Evolutionary conservation across 1,140 invertebrate species (phyloP).

Genomic region (Chionoecetes opilio): DNA sequence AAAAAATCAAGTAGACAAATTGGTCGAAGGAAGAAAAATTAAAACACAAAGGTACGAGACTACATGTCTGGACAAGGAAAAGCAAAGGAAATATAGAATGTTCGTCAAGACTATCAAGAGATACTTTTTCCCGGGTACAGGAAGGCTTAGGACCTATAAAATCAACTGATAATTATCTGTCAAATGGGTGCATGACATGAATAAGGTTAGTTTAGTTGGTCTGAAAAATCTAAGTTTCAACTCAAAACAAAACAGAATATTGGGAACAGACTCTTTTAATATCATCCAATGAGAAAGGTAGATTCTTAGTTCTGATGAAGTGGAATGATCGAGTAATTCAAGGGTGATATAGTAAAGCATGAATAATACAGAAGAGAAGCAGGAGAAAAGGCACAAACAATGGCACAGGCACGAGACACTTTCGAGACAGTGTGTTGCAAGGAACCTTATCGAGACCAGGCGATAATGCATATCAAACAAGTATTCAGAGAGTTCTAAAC

Average conservation of each 20-base stretch:
- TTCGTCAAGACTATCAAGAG: not conserved
- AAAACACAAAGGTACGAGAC: too few species aligned
- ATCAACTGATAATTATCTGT: too few species aligned
- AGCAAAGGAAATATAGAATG: not conserved
- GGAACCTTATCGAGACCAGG: not conserved
- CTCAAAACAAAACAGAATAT: not conserved
- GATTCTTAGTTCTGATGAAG: too few species aligned
- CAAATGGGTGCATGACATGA: too few species aligned
- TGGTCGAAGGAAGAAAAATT: too few species aligned
- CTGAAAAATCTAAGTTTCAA: not conserved
- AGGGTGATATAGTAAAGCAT: not conserved
- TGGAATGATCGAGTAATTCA: too few species aligned
- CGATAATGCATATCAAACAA: constrained; percentile 2
- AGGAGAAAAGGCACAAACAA: not conserved
- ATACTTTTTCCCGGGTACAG: not conserved
- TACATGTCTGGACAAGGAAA: constrained; percentile 11
- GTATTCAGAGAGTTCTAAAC: constrained; percentile 40
- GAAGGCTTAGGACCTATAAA: not conserved
- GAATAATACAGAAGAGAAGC: not conserved
- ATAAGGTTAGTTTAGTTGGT: not conserved
- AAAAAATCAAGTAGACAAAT: too few species aligned
- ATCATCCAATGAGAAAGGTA: too few species aligned
- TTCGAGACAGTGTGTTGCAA: too few species aligned
- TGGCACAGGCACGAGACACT: not conserved
- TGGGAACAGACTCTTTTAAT: not conserved